Base-by-base conservation (phyloP, 2,113 vertebrate species). In the Gobius niger region DNA sequence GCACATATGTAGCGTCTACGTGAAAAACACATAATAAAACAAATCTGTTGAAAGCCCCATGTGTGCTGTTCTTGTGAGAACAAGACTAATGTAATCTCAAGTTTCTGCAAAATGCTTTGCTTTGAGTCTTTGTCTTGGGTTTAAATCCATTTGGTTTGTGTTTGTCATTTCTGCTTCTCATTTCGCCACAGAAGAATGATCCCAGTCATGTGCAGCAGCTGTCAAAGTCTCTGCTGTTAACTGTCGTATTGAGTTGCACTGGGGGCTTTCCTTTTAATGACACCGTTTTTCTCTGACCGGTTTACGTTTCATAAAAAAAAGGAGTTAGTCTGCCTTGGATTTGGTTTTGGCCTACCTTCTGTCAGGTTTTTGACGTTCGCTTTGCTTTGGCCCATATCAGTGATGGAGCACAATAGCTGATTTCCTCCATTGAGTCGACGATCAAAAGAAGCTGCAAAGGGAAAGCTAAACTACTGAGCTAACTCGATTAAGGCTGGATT, bases 241-340 rank as follows among this genome's bases (percentile, higher is more conserved):
- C 24, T 34, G 24, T 34, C 24, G 44, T 56, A 52, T 75, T 42
- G 1, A 44, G 6, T 64, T 62, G 11, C 4, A n/a, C 13, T 2
- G 34, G 73, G n/a, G 63, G 14, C 53, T 64, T 68, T 62, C 47
- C 15, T 15, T 47, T 13, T 53, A 18, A 49, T 65, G 60, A 52
- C 41, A 49, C 1, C 56, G 63, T 62, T 62, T 61, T 65, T 12
- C n/a, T 7, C 15, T 12, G 11, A 52, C 44, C 63, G 44, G 50
- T 50, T 62, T 11, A 56, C 5, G 24, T 74, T 49, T 34, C 12
- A 52, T 53, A 4, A 44, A 40, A 34, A 34, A 24, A 15, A 68
- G 42, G 41, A 2, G 11, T 63, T 42, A 51, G 49, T 52, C 47
- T 66, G 19, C 18, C 8, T 54, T 24, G 6, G 54, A 57, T 57